These are phyloP conservation scores for Anticlea derivata DNA, from an alignment of 2,888 invertebrate species.

Conservation along the genomic window DNA sequence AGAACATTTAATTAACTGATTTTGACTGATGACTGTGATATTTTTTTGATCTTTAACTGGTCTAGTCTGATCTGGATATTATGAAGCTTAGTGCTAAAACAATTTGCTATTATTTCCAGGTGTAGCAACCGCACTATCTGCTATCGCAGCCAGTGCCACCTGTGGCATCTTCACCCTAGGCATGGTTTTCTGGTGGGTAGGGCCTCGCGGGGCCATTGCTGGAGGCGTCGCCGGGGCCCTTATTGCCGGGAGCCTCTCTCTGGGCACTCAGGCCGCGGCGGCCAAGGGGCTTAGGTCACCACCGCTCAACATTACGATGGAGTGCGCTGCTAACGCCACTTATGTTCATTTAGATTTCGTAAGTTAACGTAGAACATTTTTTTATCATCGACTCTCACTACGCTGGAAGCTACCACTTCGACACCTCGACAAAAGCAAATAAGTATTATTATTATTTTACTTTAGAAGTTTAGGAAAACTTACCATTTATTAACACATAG, in stretches of 20 bases:
- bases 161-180: slow-evolving; percentile 93
- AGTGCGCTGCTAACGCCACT: slow-evolving; percentile 58
- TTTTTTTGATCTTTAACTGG: no score
- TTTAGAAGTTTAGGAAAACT: no score
- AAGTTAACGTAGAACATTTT: slow-evolving; percentile 41
- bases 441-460: no score
- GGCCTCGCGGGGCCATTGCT: slow-evolving; percentile 85
- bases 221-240: slow-evolving; percentile 86
- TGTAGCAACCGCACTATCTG: slow-evolving; percentile 90
- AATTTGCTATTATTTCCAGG: slow-evolving; percentile 44
- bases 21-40: no score
- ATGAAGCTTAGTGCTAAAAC: not conserved
- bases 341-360: slow-evolving; percentile 60
- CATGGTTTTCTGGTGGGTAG: slow-evolving; percentile 92
- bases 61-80: no score
- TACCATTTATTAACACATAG: no score
- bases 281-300: slow-evolving; percentile 85
- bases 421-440: no score
- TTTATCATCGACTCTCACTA: no score
- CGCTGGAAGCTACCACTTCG: no score
- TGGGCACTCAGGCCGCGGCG: slow-evolving; percentile 87
- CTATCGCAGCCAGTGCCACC: slow-evolving; percentile 92
- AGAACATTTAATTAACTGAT: no score
- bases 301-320: slow-evolving; percentile 48
- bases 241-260: slow-evolving; percentile 85